Conservation (phyloP, 2,888 invertebrate species). For the Oxycera nigricornis region DNA sequence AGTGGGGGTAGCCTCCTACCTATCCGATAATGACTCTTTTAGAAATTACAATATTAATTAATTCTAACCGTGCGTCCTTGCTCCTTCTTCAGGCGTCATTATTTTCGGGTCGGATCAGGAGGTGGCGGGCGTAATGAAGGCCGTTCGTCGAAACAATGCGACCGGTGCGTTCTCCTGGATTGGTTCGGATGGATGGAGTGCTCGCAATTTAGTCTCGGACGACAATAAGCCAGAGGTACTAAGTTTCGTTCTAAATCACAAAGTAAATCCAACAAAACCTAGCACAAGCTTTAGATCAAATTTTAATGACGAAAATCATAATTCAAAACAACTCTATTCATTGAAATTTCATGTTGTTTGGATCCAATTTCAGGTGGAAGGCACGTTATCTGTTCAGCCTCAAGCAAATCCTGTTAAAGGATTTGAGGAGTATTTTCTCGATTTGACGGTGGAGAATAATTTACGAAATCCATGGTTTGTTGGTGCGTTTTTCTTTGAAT, state of each 20-base stretch:
- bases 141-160: constrained; percentile 84
- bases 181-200: constrained; percentile 96
- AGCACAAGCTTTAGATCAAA: not conserved
- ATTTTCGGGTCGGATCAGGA: constrained; percentile 97
- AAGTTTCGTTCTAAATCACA: constrained; percentile 51
- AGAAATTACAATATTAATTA: no score
- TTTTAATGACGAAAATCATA: not conserved
- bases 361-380: constrained; percentile 68
- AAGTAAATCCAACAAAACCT: no score
- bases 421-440: constrained; percentile 86
- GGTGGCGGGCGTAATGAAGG: constrained; percentile 94
- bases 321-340: constrained; percentile 8
- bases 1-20: no score
- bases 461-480: constrained; percentile 95
- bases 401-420: constrained; percentile 88
- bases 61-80: no score
- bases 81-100: constrained; percentile 86
- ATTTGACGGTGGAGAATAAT: constrained; percentile 84
- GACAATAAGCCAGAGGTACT: constrained; percentile 85
- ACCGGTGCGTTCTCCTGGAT: constrained; percentile 94
- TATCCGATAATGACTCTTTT: no score
- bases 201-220: constrained; percentile 82
- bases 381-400: constrained; percentile 95
- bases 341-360: not conserved
- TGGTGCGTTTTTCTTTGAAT: no score